Conservation (phyloP, 2,113 vertebrate genomes). For the Perca fluviatilis region DNA sequence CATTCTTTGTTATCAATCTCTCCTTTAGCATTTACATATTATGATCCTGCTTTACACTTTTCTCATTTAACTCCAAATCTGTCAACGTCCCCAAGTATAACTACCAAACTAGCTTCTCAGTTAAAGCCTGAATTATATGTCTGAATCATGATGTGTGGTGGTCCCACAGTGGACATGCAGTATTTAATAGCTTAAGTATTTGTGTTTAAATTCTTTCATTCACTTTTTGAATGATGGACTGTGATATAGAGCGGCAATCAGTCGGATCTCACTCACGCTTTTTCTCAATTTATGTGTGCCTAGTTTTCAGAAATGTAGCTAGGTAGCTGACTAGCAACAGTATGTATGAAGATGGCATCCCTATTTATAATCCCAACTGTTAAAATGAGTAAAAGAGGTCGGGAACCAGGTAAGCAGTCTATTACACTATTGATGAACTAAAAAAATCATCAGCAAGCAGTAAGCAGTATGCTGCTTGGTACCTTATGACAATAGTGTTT, state of each 20-base stretch:
- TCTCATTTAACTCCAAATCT: conserved; percentile 8
- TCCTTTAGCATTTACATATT: conserved; percentile 13
- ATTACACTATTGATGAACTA: no score
- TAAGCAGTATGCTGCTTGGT: no score
- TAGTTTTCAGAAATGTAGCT: no score
- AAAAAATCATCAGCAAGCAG: no score
- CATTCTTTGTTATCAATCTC: background rate
- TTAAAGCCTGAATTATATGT: conserved; percentile 4
- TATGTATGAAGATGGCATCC: no score
- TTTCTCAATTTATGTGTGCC: no score
- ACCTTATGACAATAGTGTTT: no score
- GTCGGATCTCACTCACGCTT: background rate
- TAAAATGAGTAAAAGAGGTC: no score
- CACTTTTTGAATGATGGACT: background rate
- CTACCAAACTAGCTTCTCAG: background rate
- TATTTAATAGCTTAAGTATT: background rate
- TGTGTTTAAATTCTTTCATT: background rate
- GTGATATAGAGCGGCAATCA: background rate
- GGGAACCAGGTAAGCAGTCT: no score
- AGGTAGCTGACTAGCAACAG: no score
- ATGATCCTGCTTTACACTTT: background rate
- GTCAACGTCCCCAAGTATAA: conserved; percentile 5
- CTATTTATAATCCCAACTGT: no score
- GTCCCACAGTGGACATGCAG: background rate
- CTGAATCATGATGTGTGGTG: background rate